Percentiles rank a stretch among this genome's conserved stretches.
Conservation (phyloP, 2,113 vertebrate genomes). For the Leptocoma aspasia region DNA sequence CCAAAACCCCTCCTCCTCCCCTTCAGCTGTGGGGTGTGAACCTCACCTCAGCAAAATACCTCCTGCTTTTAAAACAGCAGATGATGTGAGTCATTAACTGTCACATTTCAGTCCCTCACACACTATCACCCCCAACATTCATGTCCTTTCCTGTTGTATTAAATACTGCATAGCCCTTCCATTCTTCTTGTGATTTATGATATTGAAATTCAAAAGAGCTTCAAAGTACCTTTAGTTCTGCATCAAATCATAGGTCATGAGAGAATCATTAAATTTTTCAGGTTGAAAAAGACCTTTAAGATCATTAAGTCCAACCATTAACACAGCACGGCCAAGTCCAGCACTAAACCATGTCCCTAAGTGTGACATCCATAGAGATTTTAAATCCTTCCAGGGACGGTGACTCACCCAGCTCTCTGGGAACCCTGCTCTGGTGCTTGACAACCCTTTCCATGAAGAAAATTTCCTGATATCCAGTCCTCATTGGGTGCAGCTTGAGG, state of each 20-base stretch:
- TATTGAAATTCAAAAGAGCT: not conserved
- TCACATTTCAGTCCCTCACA: not conserved
- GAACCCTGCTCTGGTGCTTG: not conserved
- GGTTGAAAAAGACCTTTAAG: not conserved
- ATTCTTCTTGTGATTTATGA: not conserved
- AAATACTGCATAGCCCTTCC: not conserved
- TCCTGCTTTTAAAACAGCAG: not conserved
- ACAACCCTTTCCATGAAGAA: not conserved
- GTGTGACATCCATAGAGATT: too few relatives aligned
- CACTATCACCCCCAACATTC: not conserved
- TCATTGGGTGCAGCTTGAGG: not conserved
- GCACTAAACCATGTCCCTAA: not conserved
- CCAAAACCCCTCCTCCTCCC: not conserved
- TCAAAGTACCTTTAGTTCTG: not conserved
- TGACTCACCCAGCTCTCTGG: not conserved
- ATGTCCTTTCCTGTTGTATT: not conserved
- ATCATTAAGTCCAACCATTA: not conserved
- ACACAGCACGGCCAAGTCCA: not conserved
- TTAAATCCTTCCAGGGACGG: not conserved
- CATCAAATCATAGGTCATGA: not conserved
- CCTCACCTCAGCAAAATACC: not conserved
- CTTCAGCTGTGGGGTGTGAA: fast-evolving
- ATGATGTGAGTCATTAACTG: not conserved
- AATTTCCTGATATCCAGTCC: not conserved
- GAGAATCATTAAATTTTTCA: not conserved